Evolutionary conservation across 2,113 vertebrate species (phyloP), one percentile per base, ranked within the genome.

Genomic region (Collichthys lucidus): DNA sequence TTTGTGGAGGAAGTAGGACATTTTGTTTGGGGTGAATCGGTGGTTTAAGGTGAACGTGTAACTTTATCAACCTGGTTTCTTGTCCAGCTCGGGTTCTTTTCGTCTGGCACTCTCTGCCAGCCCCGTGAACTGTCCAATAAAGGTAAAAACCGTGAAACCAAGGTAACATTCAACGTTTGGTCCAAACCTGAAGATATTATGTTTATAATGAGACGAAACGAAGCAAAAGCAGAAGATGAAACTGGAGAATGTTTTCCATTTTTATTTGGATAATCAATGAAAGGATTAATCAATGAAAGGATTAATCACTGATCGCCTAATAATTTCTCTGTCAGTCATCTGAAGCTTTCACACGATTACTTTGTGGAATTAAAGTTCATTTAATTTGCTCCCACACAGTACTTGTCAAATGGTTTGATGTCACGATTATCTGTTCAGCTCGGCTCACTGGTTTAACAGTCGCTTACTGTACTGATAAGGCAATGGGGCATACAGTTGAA

Each of bases 321-420:
- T 69, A 4, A 42, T 0, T 1, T 8, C 9, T 8, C 35, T 40
- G 35, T 40, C 35, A 35, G 35, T 35, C 35, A 40, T 40, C 5
- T 40, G 8, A 40, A 40, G 1, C 6, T 40, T 40, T 40, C 35
- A 40, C 35, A 40, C 8, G 35, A 40, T 40, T 40, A 40, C 35
- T 40, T 9, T 9, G 40, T 44, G 12, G 40, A 63, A 42, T 62
- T 2, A 42, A 8, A 35, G 47, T 35, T 20, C 20, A 50, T 50
- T 31, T 67, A 5, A 57, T 29, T 60, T 19, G 26, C 7, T 57
- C 68, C 22, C 35, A 57, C 22, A 20, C 53, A 70, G 11, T 26
- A 31, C 44, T 72, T 29, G 26, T 73, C 70, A 22, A 26, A 72
- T 11, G 40, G 42, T 60, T 72, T 72, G 70, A 24, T 49, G 42